Percentiles rank a stretch among this genome's conserved stretches.
phyloP scores from a whole-genome alignment of 2,888 invertebrate genomes.

The Piscicola geometra region DNA sequence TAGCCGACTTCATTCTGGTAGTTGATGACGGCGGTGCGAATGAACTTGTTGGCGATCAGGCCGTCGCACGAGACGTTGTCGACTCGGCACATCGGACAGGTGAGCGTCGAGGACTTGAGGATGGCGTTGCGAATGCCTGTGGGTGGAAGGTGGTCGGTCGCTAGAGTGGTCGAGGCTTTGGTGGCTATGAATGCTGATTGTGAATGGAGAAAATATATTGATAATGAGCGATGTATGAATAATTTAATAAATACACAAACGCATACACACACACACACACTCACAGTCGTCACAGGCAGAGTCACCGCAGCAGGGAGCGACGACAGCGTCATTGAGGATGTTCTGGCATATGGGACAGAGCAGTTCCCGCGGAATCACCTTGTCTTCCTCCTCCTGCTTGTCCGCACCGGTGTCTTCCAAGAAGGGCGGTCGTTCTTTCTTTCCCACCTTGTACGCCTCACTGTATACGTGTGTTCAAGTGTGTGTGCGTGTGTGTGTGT shows the following conservation, averaged over 20 bases:
- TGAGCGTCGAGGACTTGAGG: constrained; percentile 86
- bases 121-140: constrained; percentile 79
- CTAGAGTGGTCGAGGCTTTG: background rate
- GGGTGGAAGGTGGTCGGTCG: constrained; percentile 39
- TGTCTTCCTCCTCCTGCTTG: constrained; percentile 46
- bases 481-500: too few relatives aligned
- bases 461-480: too few relatives aligned
- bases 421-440: constrained; percentile 67
- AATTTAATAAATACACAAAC: background rate
- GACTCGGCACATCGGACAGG: constrained; percentile 83
- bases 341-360: constrained; percentile 87
- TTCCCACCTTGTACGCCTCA: constrained; percentile 73
- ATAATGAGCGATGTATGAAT: background rate
- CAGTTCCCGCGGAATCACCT: constrained; percentile 76
- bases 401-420: constrained; percentile 39
- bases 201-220: background rate
- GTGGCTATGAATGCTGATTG: background rate
- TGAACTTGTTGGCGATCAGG: constrained; percentile 80
- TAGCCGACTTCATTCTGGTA: constrained; percentile 90
- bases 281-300: constrained; percentile 97
- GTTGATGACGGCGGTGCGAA: constrained; percentile 79
- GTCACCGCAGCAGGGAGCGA: constrained; percentile 96
- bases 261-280: constrained; percentile 49
- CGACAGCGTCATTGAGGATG: constrained; percentile 86
- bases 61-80: constrained; percentile 78